Evolutionary conservation across 2,888 invertebrate species (phyloP).

Genomic region (Temnothorax ravouxi): DNA sequence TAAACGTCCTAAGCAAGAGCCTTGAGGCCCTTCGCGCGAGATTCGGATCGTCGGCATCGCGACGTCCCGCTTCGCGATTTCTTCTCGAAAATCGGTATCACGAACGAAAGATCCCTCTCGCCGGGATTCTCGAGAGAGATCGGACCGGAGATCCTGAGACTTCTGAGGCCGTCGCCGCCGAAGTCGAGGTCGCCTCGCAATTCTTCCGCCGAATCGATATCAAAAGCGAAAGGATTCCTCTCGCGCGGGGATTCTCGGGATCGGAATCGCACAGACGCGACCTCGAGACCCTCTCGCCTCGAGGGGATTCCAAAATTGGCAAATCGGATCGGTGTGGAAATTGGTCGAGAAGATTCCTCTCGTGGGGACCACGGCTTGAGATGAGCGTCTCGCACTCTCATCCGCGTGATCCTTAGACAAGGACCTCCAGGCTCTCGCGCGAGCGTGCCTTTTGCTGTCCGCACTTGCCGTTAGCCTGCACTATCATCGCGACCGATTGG

Average conservation of each 20-base stretch:
- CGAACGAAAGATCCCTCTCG: background rate
- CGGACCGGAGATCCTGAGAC: background rate
- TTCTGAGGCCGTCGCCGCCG: background rate
- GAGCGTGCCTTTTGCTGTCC: constrained; percentile 83
- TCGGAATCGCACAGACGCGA: no score
- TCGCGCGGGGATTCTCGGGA: constrained; percentile 1
- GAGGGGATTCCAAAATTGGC: constrained; percentile 21
- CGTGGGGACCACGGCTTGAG: background rate
- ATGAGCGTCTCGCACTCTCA: background rate
- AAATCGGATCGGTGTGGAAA: background rate
- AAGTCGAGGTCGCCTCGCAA: background rate
- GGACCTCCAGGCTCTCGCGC: constrained; percentile 85
- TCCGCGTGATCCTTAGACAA: constrained; percentile 77
- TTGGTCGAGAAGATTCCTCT: background rate
- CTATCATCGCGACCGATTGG: constrained; percentile 84
- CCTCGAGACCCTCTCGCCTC: background rate
- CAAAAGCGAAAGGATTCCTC: background rate
- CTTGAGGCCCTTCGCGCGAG: background rate
- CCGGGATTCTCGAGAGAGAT: background rate
- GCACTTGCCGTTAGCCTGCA: constrained; percentile 80
- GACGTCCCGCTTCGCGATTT: background rate
- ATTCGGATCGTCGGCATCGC: background rate
- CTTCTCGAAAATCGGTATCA: background rate
- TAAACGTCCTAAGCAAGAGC: background rate
- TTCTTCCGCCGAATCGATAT: background rate